These are phyloP conservation scores for Rostratula benghalensis DNA, from an alignment of 2,113 vertebrate genomes.

Conservation along the genomic window DNA sequence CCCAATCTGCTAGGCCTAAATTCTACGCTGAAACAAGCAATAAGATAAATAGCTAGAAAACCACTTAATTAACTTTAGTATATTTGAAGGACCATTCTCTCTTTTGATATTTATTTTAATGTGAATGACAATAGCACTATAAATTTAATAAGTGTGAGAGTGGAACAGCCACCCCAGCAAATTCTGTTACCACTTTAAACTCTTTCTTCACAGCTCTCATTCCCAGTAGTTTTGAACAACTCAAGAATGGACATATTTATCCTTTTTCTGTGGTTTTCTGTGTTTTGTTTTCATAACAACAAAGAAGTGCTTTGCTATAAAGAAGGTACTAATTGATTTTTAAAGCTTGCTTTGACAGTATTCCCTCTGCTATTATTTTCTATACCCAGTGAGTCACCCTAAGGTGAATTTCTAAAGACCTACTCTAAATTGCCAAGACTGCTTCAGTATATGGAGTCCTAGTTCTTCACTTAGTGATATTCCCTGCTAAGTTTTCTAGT, in stretches of 20 bases:
- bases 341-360: background rate
- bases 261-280: background rate
- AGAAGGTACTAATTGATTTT: slow-evolving; percentile 13
- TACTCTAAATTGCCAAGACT: background rate
- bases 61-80: background rate
- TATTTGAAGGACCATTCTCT: background rate
- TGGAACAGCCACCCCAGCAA: background rate
- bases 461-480: background rate
- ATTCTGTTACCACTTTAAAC: background rate
- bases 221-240: background rate
- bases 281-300: background rate
- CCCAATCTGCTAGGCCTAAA: background rate
- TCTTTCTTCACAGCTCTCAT: background rate
- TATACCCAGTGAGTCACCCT: background rate
- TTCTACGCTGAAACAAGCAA: background rate
- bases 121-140: background rate
- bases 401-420: background rate
- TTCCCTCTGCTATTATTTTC: background rate
- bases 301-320: background rate
- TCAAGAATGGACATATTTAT: background rate
- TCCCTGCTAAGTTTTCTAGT: background rate
- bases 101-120: background rate
- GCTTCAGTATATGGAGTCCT: background rate
- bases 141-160: background rate
- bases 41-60: background rate